Base-by-base conservation (phyloP, 2,888 invertebrate species). In the Heliconius hortense region DNA sequence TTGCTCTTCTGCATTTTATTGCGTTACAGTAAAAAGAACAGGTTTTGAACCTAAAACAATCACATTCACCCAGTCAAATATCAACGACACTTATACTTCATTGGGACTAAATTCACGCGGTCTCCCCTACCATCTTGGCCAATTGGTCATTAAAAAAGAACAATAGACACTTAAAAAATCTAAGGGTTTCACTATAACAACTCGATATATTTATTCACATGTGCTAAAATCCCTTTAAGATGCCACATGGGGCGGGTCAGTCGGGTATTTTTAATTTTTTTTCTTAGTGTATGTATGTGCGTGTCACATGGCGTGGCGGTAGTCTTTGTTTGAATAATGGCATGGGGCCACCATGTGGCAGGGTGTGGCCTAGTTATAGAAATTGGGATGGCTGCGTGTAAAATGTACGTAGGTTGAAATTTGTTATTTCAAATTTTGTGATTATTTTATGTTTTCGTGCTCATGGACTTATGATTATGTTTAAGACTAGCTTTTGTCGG, bases 191-290 rank as follows among this genome's bases (percentile, higher is more conserved):
- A 69, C 69, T 35, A 35, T 35, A 35, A 56, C 56, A 56, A 73
- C 77, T 72, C 78, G 59, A 75, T 73, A 78, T 89, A 84, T 89
- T 90, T 87, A 82, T 84, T 84, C 88, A 89, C 79, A 84, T 88
- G 89, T 82, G 79, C 76, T 78, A 81, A 81, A 84, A 79, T 78
- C 79, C 78, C 79, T 75, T 43, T 71, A 81, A 79, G 80, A 80
- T 78, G 73, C 83, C 89, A 88, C 86, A 84, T 87, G 88, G 84
- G 76, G 80, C 81, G 84, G 85, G 84, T 85, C 85, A 85, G 80
- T 85, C 84, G 82, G 85, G 82, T 84, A 84, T 86, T 84, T 84
- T 80, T 80, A 79, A 78, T 81, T 83, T 84, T 83, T 84, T 81
- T 66, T 78, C 79, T 78, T 80, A 2, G 21, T 8, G 48, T 48